phyloP scores from a whole-genome alignment of 2,888 invertebrate genomes.

The Altica lythri region DNA sequence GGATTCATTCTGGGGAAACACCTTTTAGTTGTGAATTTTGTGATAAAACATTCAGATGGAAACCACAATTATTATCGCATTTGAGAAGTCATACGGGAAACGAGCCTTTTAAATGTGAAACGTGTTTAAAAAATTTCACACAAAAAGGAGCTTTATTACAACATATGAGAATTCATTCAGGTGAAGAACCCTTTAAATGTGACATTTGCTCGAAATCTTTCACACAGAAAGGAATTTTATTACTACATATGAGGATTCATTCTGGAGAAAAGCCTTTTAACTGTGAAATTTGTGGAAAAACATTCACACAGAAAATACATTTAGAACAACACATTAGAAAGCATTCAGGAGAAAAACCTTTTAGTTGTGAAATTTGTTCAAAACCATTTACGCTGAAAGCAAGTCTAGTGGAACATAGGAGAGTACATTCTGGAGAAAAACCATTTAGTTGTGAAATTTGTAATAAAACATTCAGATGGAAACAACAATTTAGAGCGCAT shows the following conservation, averaged over 20 bases:
- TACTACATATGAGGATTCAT: slow-evolving; percentile 3
- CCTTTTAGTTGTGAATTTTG: neutral
- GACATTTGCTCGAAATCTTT: neutral
- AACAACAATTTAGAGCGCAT: no score
- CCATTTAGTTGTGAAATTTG: no score
- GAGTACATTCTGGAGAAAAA: no score
- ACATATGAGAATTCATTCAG: neutral
- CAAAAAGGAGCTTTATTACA: no score
- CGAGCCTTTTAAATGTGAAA: slow-evolving; percentile 1
- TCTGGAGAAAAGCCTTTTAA: slow-evolving; percentile 4
- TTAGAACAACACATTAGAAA: neutral
- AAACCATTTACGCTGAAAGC: no score
- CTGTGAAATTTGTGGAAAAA: slow-evolving; percentile 4
- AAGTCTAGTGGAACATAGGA: no score
- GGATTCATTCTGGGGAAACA: neutral
- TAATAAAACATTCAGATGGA: no score
- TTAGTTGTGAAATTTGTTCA: slow-evolving; percentile 5
- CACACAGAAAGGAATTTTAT: neutral
- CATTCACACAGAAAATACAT: neutral
- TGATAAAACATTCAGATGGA: neutral
- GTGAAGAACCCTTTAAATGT: slow-evolving; percentile 2
- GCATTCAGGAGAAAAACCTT: slow-evolving; percentile 7
- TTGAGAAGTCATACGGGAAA: neutral
- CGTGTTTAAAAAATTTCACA: slow-evolving; percentile 9
- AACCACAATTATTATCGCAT: neutral